A percentile compares a stretch with the other conserved stretches of the same genome.
Conservation (phyloP, 2,888 invertebrate species). For the Parascotia fuliginaria region DNA sequence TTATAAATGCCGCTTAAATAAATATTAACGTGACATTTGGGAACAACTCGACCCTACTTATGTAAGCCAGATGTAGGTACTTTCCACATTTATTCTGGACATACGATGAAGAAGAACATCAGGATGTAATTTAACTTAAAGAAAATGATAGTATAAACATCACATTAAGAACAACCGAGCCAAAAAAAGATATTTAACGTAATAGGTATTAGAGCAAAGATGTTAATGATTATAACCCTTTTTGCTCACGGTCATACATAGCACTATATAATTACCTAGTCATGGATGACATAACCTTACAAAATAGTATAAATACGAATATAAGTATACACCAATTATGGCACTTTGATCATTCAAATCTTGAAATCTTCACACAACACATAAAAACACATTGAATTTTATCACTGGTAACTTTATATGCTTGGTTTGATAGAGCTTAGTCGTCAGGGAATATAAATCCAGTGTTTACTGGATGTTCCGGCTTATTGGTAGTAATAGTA, state of each 20-base stretch:
- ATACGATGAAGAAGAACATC: too few species aligned
- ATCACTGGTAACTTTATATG: constrained; percentile 27
- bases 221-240: neutral
- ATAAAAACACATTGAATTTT: constrained; percentile 15
- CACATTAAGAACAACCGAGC: too few species aligned
- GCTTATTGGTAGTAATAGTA: neutral
- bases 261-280: constrained; percentile 7
- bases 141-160: too few species aligned
- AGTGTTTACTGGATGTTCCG: neutral
- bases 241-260: constrained; percentile 4
- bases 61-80: too few species aligned
- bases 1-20: neutral
- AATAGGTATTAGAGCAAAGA: constrained; percentile 9
- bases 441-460: constrained; percentile 47
- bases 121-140: too few species aligned
- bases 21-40: neutral
- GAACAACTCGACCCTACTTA: neutral
- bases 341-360: constrained; percentile 25
- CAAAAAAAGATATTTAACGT: too few species aligned
- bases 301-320: constrained; percentile 22
- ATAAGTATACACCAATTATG: constrained; percentile 18
- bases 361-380: constrained; percentile 9
- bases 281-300: constrained; percentile 10
- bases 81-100: too few species aligned
- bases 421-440: constrained; percentile 12